These are phyloP conservation scores for Phoxinus phoxinus DNA, from an alignment of 2,113 vertebrate genomes.

Conservation along the genomic window DNA sequence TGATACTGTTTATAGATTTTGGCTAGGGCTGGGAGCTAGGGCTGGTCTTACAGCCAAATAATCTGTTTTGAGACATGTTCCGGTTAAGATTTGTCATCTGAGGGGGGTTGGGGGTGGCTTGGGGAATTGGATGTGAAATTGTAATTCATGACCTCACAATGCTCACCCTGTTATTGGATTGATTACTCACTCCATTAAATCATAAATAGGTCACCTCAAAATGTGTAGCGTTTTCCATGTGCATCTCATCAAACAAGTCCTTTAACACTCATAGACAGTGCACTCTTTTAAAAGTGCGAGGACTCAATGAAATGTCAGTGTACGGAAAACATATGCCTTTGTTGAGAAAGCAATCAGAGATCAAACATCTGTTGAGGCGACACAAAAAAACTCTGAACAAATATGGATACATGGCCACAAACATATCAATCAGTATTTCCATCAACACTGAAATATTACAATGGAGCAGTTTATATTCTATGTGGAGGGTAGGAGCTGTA, in stretches of 20 bases:
- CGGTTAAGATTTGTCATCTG: neutral
- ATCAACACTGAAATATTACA: conserved; percentile 65
- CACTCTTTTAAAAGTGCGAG: conserved; percentile 15
- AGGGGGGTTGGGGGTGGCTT: too few species aligned
- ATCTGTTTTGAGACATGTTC: conserved; percentile 19
- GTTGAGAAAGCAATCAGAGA: conserved; percentile 69
- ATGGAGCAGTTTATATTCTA: conserved; percentile 15
- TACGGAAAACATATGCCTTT: conserved; percentile 55
- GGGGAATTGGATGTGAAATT: conserved; percentile 14
- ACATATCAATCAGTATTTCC: conserved; percentile 72
- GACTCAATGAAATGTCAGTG: conserved; percentile 36
- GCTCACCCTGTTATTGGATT: conserved; percentile 22
- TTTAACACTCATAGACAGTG: conserved; percentile 6
- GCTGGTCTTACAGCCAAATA: neutral
- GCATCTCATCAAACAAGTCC: conserved; percentile 20
- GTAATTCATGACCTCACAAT: conserved; percentile 21
- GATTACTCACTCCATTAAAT: conserved; percentile 37
- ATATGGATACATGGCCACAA: conserved; percentile 53
- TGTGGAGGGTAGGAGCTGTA: neutral
- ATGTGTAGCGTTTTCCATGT: conserved; percentile 28
- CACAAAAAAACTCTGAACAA: conserved; percentile 54
- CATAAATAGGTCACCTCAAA: conserved; percentile 36
- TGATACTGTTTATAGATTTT: neutral
- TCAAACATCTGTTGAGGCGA: conserved; percentile 62
- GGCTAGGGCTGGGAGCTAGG: conserved; percentile 1